phyloP scores from a whole-genome alignment of 2,113 vertebrate species.

The Anolis sagrei region DNA sequence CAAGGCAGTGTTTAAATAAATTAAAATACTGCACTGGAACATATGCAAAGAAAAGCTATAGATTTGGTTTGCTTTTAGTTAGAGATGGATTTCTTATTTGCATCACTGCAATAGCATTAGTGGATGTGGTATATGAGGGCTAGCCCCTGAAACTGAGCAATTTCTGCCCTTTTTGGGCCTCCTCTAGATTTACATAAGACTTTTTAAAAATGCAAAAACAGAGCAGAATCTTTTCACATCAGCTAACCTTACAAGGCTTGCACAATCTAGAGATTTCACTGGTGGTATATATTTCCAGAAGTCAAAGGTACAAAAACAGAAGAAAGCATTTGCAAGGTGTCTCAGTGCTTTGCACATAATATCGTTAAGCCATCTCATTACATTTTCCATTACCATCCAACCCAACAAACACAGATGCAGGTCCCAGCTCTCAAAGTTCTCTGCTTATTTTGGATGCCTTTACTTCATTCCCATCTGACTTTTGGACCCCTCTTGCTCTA shows the following conservation, averaged over 20 bases:
- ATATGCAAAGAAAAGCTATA: constrained; percentile 70
- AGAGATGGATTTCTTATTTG: constrained; percentile 78
- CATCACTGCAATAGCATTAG: constrained; percentile 56
- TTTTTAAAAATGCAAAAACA: constrained; percentile 62
- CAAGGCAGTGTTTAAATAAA: constrained; percentile 60
- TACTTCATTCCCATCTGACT: constrained; percentile 2
- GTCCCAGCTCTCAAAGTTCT: neutral
- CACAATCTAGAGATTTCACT: constrained; percentile 51
- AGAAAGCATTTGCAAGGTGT: constrained; percentile 34
- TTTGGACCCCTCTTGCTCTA: neutral
- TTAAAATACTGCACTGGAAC: constrained; percentile 62
- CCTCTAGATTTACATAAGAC: constrained; percentile 71
- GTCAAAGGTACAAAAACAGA: constrained; percentile 44
- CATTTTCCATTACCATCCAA: neutral
- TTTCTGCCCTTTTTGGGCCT: constrained; percentile 68
- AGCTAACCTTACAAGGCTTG: constrained; percentile 44
- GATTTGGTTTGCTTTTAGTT: constrained; percentile 81
- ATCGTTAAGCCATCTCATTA: constrained; percentile 24
- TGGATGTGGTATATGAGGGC: constrained; percentile 47
- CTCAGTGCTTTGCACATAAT: neutral
- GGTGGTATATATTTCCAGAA: constrained; percentile 49
- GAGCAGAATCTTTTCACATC: constrained; percentile 55
- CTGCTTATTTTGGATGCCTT: neutral
- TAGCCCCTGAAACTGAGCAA: constrained; percentile 64
- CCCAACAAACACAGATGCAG: neutral